Percentiles rank a stretch among this genome's conserved stretches.
Evolutionary conservation across 2,113 vertebrate species (phyloP).

Genomic region (Phycodurus eques): DNA sequence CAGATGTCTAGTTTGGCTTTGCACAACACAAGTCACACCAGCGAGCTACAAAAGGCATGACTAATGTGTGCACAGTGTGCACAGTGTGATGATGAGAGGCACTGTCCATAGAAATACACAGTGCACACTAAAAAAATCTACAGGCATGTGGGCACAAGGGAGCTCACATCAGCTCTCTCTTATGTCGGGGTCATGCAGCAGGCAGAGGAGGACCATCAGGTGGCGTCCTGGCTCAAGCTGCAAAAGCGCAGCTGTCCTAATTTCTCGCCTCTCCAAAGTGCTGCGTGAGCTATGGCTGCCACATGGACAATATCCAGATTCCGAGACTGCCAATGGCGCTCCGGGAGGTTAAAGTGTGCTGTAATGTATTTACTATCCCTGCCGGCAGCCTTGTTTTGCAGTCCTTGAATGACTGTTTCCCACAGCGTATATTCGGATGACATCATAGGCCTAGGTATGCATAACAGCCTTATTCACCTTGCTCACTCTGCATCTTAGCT

Average conservation of each 20-base stretch:
- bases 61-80: conserved; percentile 17
- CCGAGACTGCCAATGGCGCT: conserved; percentile 59
- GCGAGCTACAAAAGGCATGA: conserved; percentile 10
- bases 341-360: conserved; percentile 55
- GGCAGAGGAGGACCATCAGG: conserved; percentile 49
- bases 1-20: conserved; percentile 15
- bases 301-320: conserved; percentile 60
- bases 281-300: conserved; percentile 55
- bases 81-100: conserved; percentile 14
- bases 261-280: conserved; percentile 40
- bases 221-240: conserved; percentile 53
- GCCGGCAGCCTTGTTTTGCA: conserved; percentile 52
- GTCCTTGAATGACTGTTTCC: conserved; percentile 65
- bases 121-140: background rate
- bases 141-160: background rate
- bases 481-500: conserved; percentile 37
- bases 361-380: conserved; percentile 69
- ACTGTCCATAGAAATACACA: background rate
- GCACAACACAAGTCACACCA: conserved; percentile 14
- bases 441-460: conserved; percentile 49
- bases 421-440: conserved; percentile 52
- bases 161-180: conserved; percentile 38
- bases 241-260: conserved; percentile 62
- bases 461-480: conserved; percentile 25
- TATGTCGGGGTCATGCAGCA: conserved; percentile 60